A percentile compares a stretch with the other conserved stretches of the same genome.
Evolutionary conservation across 2,797 vertebrate species (phyloP).

Genomic region (Parauchenoglanis punctatus): DNA sequence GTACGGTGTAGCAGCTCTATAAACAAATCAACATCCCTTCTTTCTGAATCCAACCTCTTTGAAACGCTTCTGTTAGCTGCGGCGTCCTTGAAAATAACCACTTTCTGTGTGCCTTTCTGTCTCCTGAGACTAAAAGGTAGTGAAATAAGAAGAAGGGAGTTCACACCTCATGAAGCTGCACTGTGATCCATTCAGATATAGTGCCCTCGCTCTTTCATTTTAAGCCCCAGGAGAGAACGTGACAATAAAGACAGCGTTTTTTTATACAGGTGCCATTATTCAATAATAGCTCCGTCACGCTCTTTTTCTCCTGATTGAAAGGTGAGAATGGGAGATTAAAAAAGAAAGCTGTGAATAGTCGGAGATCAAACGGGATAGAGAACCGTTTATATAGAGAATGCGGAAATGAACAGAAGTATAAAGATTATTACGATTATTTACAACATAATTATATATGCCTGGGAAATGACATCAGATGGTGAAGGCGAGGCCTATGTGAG

Average conservation of each 20-base stretch:
- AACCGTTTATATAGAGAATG: neutral
- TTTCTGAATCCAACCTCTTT: neutral
- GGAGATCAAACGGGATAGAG: neutral
- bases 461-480: neutral
- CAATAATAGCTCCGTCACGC: slow-evolving; percentile 26
- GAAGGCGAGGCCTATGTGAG: neutral
- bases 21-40: neutral
- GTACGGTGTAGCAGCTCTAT: neutral
- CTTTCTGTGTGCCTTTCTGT: neutral
- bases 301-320: slow-evolving; percentile 11
- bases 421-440: neutral
- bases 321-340: slow-evolving; percentile 11
- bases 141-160: slow-evolving; percentile 22
- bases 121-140: slow-evolving; percentile 21
- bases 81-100: slow-evolving; percentile 31
- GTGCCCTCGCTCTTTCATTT: slow-evolving; percentile 28
- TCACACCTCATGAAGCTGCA: slow-evolving; percentile 32
- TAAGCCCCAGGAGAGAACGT: slow-evolving; percentile 24
- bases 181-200: slow-evolving; percentile 28
- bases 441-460: neutral
- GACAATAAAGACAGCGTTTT: slow-evolving; percentile 31
- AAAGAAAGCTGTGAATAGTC: neutral
- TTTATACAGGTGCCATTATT: slow-evolving; percentile 27
- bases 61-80: neutral
- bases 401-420: neutral